Base-by-base conservation (phyloP, 2,113 vertebrate species). In the Perccottus glenii region DNA sequence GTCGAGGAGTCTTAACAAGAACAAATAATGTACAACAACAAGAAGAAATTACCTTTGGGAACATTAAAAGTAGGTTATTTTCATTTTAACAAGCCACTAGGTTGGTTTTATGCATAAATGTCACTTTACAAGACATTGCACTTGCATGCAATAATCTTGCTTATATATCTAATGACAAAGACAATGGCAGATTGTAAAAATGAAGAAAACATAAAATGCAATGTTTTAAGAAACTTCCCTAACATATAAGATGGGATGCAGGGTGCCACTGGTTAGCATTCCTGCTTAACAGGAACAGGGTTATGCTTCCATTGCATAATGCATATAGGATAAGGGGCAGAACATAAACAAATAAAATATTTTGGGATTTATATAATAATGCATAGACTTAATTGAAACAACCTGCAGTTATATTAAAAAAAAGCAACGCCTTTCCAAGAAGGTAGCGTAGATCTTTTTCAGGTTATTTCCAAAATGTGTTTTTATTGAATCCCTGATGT, bases 1-100 rank as follows among this genome's bases (percentile, higher is more conserved):
- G 73, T 77, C 36, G 52, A 78, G 60, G 58, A 81, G 61, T 66
- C 49, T 63, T 62, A 60, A 70, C 47, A 12, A 76, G 74, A 83
- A 50, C 60, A 67, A 83, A 82, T 69, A 19, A 69, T 66, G 60
- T n/a, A 51, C 19, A 10, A 61, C 68, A 76, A 70, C 60, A 60
- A 5, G 59, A 74, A 60, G 62, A 74, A 78, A 82, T 71, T 57
- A 56, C 58, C 63, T 60, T 15, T n/a, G 44, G 11, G 4, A 12
- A 38, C 65, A 45, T 57, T 43, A 59, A 9, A 71, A 11, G 32
- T 1, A 33, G 38, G 60, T 8, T 11, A 27, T 50, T 50, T 19
- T 50, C 48, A 50, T 16, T 10, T 46, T 58, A 65, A 72, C 72
- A 43, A 57, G 57, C 36, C 38, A 50, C 35, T 66, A 45, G 42